Conservation (phyloP, 1,140 invertebrate genomes). For the Microplitis mediator region DNA sequence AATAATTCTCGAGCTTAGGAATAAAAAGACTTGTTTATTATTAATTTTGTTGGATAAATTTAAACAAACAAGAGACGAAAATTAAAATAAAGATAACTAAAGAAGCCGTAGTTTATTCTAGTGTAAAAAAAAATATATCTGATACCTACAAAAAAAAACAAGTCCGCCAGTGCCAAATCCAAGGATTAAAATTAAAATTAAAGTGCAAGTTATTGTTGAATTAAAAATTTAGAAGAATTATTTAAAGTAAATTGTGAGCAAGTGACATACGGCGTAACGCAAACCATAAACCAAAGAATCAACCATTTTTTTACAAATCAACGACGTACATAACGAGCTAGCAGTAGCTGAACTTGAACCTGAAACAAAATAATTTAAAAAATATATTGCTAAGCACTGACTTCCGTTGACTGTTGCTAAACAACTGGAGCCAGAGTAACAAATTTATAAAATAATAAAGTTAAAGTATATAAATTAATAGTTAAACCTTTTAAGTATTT, state of each 20-base stretch:
- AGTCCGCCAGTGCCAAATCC: conserved; percentile 63
- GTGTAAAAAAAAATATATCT: conserved; percentile 59
- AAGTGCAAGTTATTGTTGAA: conserved; percentile 28
- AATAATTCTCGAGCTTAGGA: conserved; percentile 40
- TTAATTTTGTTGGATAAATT: conserved; percentile 30
- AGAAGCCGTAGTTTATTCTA: conserved; percentile 58
- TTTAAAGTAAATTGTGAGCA: conserved; percentile 17
- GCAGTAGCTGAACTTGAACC: background rate
- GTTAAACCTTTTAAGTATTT: conserved; percentile 31
- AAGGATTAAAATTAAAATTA: conserved; percentile 32
- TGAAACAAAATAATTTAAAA: conserved; percentile 20
- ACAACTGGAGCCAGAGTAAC: conserved; percentile 17
- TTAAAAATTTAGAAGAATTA: conserved; percentile 30
- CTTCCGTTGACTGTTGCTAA: conserved; percentile 22
- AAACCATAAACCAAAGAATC: conserved; percentile 61
- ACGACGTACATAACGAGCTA: conserved; percentile 38
- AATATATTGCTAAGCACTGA: conserved; percentile 2
- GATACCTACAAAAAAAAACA: conserved; percentile 40
- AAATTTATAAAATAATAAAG: too few relatives aligned
- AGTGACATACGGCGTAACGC: background rate
- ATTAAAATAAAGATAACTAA: conserved; percentile 45
- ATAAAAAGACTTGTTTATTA: conserved; percentile 25
- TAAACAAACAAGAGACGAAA: conserved; percentile 37
- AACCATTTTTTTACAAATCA: conserved; percentile 62
- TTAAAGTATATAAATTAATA: conserved; percentile 30